Percentiles rank a stretch among this genome's conserved stretches.
Conservation (phyloP, 2,797 vertebrate genomes). For the Phataginus tetradactyla region DNA sequence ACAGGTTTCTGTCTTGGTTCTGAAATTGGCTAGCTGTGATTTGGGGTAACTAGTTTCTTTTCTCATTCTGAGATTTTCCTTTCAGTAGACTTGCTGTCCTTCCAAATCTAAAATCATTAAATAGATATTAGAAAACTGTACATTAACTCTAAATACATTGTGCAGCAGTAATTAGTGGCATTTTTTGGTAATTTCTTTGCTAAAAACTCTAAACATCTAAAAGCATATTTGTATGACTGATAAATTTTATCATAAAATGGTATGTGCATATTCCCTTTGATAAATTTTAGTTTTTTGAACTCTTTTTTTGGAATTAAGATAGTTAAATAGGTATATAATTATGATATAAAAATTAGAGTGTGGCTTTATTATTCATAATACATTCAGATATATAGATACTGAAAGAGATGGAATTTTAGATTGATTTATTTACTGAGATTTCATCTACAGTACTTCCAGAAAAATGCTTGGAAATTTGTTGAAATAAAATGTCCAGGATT, state of each 20-base stretch:
- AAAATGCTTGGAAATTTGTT: background rate
- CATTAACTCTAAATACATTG: background rate
- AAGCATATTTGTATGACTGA: background rate
- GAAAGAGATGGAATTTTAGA: background rate
- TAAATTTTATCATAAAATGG: background rate
- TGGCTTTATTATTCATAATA: background rate
- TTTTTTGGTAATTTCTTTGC: background rate
- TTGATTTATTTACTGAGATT: background rate
- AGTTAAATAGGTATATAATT: background rate
- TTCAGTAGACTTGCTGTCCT: background rate
- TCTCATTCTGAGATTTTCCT: background rate
- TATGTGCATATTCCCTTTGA: background rate
- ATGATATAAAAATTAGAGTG: background rate
- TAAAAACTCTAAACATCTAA: background rate
- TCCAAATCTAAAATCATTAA: background rate
- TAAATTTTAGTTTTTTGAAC: background rate
- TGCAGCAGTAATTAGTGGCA: background rate
- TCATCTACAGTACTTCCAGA: background rate
- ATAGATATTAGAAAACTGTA: background rate
- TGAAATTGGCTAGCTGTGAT: background rate
- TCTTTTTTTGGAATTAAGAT: background rate
- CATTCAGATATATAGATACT: background rate
- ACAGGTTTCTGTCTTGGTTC: background rate
- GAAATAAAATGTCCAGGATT: constrained; percentile 37
- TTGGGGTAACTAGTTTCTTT: background rate